phyloP scores from a whole-genome alignment of 1,140 invertebrate species.

The Lordiphosa stackelbergi region DNA sequence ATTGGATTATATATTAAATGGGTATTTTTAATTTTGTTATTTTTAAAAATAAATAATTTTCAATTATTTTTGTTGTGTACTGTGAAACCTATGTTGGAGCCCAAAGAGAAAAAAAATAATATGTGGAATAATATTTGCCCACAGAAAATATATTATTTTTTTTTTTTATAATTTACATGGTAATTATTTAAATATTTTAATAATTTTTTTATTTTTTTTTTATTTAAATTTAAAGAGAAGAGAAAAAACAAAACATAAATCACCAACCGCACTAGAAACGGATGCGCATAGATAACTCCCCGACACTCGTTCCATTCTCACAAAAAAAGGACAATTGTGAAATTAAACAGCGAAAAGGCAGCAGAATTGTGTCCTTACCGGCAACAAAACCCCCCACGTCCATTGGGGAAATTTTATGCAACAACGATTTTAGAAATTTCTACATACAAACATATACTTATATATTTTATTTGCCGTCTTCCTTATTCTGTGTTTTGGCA shows the following conservation, averaged over 20 bases:
- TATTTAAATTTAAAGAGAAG: too few species aligned
- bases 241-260: slow-evolving; percentile 49
- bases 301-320: not conserved
- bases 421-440: slow-evolving; percentile 65
- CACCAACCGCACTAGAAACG: slow-evolving; percentile 60
- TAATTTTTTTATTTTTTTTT: too few species aligned
- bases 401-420: slow-evolving; percentile 74
- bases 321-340: slow-evolving; percentile 69
- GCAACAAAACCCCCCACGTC: slow-evolving; percentile 42
- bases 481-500: not conserved
- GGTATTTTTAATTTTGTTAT: too few species aligned
- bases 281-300: slow-evolving; percentile 58
- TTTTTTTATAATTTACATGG: too few species aligned
- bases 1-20: too few species aligned
- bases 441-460: slow-evolving; percentile 2
- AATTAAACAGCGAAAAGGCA: slow-evolving; percentile 71
- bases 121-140: too few species aligned
- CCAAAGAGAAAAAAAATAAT: slow-evolving; percentile 47
- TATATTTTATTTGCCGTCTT: slow-evolving; percentile 22
- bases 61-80: slow-evolving; percentile 1
- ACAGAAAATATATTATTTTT: too few species aligned
- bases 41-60: too few species aligned
- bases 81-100: slow-evolving; percentile 47
- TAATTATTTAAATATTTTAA: too few species aligned
- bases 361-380: slow-evolving; percentile 38